phyloP scores from a whole-genome alignment of 2,113 vertebrate genomes.

The Campylomormyrus numenius region DNA sequence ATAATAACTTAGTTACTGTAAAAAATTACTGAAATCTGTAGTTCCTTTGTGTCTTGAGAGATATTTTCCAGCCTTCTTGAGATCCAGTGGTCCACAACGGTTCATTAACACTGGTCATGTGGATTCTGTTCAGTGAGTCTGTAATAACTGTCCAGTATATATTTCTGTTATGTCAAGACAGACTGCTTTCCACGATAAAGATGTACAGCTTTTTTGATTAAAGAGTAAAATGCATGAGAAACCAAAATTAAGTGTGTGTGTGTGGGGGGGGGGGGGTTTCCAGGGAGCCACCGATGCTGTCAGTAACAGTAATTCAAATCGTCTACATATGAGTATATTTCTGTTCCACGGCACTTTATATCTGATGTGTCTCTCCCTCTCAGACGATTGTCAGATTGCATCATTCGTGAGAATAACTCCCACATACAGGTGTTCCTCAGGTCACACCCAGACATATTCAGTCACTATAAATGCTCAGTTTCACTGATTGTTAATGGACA shows the following conservation, averaged over 20 bases:
- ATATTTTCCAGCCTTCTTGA: not conserved
- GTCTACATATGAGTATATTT: not conserved
- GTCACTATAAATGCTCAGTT: not conserved
- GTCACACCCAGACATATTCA: not conserved
- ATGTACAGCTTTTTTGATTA: not conserved
- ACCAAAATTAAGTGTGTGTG: not conserved
- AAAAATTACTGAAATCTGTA: not conserved
- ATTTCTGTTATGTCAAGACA: not conserved
- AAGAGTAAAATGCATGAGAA: not conserved
- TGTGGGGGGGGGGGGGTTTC: not conserved
- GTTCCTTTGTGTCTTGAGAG: not conserved
- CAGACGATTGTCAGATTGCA: not conserved
- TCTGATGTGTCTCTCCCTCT: not conserved
- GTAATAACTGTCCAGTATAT: not conserved
- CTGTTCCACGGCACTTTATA: not conserved
- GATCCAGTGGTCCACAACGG: not conserved
- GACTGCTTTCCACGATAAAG: not conserved
- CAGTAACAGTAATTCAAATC: not conserved
- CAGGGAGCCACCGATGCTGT: not conserved
- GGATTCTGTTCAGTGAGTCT: not conserved
- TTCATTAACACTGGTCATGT: not conserved
- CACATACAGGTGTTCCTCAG: not conserved
- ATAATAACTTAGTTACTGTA: not conserved
- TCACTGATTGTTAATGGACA: not conserved
- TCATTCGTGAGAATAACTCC: not conserved